These are phyloP conservation scores for Sebastes taczanowskii DNA, from an alignment of 2,797 vertebrate genomes.

Conservation along the genomic window DNA sequence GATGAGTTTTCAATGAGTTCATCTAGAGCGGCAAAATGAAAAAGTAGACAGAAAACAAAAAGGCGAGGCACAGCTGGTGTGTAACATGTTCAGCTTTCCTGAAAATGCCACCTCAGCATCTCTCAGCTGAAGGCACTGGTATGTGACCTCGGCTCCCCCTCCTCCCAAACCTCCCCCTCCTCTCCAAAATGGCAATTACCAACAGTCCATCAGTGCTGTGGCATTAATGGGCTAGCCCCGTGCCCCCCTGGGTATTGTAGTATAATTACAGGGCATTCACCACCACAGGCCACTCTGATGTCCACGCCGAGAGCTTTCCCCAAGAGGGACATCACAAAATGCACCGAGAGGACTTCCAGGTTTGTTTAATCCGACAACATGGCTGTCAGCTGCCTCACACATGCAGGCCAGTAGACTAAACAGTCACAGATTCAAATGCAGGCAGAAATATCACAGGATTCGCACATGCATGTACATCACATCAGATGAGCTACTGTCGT, in stretches of 20 bases:
- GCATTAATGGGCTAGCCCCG: constrained; percentile 55
- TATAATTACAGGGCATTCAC: constrained; percentile 68
- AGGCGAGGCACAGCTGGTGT: neutral
- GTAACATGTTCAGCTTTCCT: neutral
- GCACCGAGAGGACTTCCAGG: neutral
- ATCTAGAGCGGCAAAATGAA: neutral
- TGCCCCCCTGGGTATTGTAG: constrained; percentile 65
- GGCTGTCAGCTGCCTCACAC: neutral
- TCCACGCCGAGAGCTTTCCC: constrained; percentile 40
- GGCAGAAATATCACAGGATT: constrained; percentile 8
- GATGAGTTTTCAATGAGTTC: neutral
- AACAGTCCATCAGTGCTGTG: constrained; percentile 64
- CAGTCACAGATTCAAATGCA: neutral
- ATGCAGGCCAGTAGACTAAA: neutral
- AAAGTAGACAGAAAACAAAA: neutral
- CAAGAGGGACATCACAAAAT: constrained; percentile 22
- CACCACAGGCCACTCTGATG: constrained; percentile 44
- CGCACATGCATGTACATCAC: constrained; percentile 15
- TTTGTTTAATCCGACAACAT: constrained; percentile 13
- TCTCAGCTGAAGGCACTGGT: constrained; percentile 22
- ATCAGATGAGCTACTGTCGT: constrained; percentile 8
- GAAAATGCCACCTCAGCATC: constrained; percentile 55
- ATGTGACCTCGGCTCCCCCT: constrained; percentile 30
- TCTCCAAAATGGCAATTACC: constrained; percentile 60
- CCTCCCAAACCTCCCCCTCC: constrained; percentile 32